These are phyloP conservation scores for Gambusia holbrooki DNA, from an alignment of 2,113 vertebrate species.

Conservation along the genomic window DNA sequence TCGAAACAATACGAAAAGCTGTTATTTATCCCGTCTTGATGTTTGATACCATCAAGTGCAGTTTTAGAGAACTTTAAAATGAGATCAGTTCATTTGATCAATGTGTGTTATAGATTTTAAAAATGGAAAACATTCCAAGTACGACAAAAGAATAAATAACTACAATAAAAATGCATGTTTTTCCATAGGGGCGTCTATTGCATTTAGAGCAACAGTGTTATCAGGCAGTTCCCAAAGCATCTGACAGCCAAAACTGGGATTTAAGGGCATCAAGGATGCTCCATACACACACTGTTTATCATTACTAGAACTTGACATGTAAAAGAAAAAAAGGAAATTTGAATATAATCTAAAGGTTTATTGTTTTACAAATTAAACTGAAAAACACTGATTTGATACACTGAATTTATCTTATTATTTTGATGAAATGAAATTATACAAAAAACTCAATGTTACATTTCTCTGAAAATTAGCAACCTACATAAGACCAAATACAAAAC, in stretches of 20 bases:
- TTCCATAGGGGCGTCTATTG: not conserved
- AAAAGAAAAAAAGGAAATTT: too few species aligned
- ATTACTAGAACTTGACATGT: too few species aligned
- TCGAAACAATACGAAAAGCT: not conserved
- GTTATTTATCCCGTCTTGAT: not conserved
- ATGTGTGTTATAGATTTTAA: not conserved
- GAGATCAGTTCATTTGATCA: not conserved
- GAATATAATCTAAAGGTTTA: too few species aligned
- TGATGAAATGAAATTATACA: too few species aligned
- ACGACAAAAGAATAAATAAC: not conserved
- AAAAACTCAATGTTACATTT: too few species aligned
- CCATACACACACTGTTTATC: not conserved
- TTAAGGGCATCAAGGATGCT: not conserved
- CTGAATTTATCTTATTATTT: too few species aligned
- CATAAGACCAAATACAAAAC: too few species aligned
- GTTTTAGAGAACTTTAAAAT: not conserved
- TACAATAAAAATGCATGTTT: not conserved
- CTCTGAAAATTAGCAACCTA: too few species aligned
- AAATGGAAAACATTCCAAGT: not conserved
- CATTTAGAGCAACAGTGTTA: not conserved
- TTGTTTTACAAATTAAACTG: too few species aligned
- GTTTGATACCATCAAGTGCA: not conserved
- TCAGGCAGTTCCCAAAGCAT: slow-evolving; percentile 1
- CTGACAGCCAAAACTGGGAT: not conserved
- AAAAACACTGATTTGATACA: too few species aligned